These are phyloP conservation scores for Luehdorfia chinensis DNA, from an alignment of 1,140 invertebrate species.

Conservation along the genomic window DNA sequence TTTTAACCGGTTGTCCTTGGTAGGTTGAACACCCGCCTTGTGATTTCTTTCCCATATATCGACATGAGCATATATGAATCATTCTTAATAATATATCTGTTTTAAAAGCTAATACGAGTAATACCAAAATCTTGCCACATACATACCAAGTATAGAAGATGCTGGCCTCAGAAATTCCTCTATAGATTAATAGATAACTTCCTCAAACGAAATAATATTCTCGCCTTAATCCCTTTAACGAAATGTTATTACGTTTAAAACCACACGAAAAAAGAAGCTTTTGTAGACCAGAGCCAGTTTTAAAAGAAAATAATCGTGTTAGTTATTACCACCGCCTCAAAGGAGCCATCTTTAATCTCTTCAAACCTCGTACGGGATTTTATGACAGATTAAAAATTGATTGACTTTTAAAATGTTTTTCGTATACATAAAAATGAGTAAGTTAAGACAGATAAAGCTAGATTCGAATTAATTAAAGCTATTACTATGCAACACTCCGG, in stretches of 20 bases:
- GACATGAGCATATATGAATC: background rate
- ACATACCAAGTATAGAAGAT: too few species aligned
- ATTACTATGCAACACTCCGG: slow-evolving; percentile 32
- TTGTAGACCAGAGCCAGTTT: slow-evolving; percentile 51
- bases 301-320: slow-evolving; percentile 70
- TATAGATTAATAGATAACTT: slow-evolving; percentile 10
- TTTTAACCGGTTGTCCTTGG: slow-evolving; percentile 45
- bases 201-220: slow-evolving; percentile 2
- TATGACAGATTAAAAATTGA: slow-evolving; percentile 63
- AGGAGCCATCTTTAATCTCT: slow-evolving; percentile 66
- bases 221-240: slow-evolving; percentile 49
- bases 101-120: too few species aligned
- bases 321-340: slow-evolving; percentile 63
- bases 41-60: slow-evolving; percentile 32
- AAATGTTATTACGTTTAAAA: slow-evolving; percentile 50
- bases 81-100: background rate
- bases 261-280: slow-evolving; percentile 42
- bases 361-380: slow-evolving; percentile 63
- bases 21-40: slow-evolving; percentile 29
- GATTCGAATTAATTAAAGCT: slow-evolving; percentile 37
- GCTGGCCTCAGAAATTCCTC: slow-evolving; percentile 21
- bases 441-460: slow-evolving; percentile 33
- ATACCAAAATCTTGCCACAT: too few species aligned
- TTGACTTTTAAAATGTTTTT: slow-evolving; percentile 49
- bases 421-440: slow-evolving; percentile 49